A percentile compares a stretch with the other conserved stretches of the same genome.
phyloP scores from a whole-genome alignment of 2,797 vertebrate species.

The Neopelma chrysocephalum region DNA sequence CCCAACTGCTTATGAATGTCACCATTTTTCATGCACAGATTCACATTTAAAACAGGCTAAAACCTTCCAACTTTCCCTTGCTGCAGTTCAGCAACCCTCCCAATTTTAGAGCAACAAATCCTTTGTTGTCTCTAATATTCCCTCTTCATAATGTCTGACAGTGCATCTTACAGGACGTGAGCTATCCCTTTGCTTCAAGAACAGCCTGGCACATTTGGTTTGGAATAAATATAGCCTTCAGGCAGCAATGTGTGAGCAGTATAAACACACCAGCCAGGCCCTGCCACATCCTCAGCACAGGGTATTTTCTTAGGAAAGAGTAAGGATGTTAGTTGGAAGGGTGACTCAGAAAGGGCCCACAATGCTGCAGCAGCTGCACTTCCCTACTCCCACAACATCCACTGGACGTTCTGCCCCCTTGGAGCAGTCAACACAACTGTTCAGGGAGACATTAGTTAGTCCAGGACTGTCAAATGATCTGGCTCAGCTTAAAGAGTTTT shows the following conservation, averaged over 20 bases:
- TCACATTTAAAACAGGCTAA: neutral
- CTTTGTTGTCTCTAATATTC: neutral
- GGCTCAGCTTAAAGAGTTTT: neutral
- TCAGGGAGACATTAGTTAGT: neutral
- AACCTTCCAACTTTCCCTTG: neutral
- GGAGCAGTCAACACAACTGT: neutral
- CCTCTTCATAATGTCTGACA: neutral
- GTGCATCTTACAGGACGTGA: neutral
- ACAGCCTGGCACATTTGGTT: neutral
- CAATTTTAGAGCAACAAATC: neutral
- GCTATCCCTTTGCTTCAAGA: neutral
- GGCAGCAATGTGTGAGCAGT: neutral
- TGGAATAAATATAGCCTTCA: neutral
- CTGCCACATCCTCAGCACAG: neutral
- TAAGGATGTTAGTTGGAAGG: neutral
- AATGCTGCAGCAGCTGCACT: neutral
- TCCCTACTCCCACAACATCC: neutral
- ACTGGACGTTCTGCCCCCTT: neutral
- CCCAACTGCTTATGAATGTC: conserved; percentile 28
- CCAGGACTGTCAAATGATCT: neutral
- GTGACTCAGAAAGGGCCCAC: neutral
- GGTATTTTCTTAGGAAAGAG: neutral
- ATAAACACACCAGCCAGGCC: neutral
- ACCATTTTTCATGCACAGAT: neutral
- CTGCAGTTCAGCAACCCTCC: neutral